Base-by-base conservation (phyloP, 2,888 invertebrate genomes). In the Leucoptera coffeella region DNA sequence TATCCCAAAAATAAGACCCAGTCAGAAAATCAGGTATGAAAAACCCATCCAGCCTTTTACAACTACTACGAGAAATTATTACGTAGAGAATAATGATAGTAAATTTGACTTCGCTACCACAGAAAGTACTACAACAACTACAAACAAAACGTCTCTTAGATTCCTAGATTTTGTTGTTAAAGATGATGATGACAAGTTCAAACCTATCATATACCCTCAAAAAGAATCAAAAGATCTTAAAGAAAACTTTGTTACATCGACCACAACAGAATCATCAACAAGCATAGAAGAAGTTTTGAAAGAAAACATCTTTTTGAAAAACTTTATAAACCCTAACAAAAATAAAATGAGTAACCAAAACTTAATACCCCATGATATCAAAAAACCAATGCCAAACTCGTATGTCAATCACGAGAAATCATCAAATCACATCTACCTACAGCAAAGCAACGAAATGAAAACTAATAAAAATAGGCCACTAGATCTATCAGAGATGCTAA, bases 221-320 rank as follows among this genome's bases (percentile, higher is more conserved):
- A 32, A 36, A 15, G 30, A 35, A 7, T 29, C 15, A 15, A 20
- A 26, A 17, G 27, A 27, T 14, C 30, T 34, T 29, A 29, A 35
- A 29, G 35, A 33, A 17, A 37, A 34, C 4, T 38, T 39, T 6
- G 44, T 46, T n/a, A 43, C 47, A 9, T n/a, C 12, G 4, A 3
- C n/a, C 15, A 35, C 35, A 4, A 38, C 39, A 6, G 44, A 46
- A 9, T 43, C 47, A 8, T 47, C 47, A 34, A 30, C 30, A 11
- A 42, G 28, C 13, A 35, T 49, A 11, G 43, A 50, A 37, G 44
- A 54, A 12, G 41, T 50, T 11, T 38, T 69, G 14, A 41, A 45
- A 33, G 47, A 52, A 2, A 69, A 69, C 29, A 48, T 65, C 26
- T 69, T 67, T 35, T 37, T 69, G 11, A 60, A 52, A 41, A 55